phyloP scores from a whole-genome alignment of 2,888 invertebrate genomes.

The Pachydiplax longipennis region DNA sequence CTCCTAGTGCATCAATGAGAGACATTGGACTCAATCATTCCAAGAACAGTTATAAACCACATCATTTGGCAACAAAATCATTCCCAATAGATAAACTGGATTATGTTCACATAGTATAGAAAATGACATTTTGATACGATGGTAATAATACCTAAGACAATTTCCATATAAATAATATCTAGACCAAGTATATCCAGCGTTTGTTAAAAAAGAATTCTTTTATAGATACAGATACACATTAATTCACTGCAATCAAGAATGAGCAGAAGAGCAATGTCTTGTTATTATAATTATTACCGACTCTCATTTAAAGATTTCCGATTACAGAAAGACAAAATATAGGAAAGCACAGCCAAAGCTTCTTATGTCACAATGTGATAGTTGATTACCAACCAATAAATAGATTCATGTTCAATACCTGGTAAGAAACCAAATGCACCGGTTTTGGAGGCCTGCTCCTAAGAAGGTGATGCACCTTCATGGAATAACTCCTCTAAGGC shows the following conservation, averaged over 20 bases:
- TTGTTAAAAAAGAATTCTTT: constrained; percentile 24
- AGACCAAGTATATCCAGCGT: constrained; percentile 18
- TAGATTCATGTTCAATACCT: constrained; percentile 42
- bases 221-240: constrained; percentile 34
- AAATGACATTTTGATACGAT: constrained; percentile 11
- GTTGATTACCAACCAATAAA: constrained; percentile 44
- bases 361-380: constrained; percentile 40
- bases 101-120: neutral
- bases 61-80: constrained; percentile 1
- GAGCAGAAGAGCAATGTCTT: constrained; percentile 44
- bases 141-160: constrained; percentile 29
- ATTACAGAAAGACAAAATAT: constrained; percentile 23
- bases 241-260: constrained; percentile 41
- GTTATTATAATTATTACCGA: constrained; percentile 23
- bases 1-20: constrained; percentile 9
- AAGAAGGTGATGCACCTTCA: constrained; percentile 38
- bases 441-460: constrained; percentile 42
- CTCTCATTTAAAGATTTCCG: constrained; percentile 2
- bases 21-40: neutral
- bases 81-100: neutral
- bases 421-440: constrained; percentile 39
- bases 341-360: constrained; percentile 44
- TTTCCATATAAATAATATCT: constrained; percentile 18
- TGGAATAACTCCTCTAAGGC: constrained; percentile 39
- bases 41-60: neutral